Conservation (phyloP, 2,113 vertebrate genomes). For the Marmota monax region DNA sequence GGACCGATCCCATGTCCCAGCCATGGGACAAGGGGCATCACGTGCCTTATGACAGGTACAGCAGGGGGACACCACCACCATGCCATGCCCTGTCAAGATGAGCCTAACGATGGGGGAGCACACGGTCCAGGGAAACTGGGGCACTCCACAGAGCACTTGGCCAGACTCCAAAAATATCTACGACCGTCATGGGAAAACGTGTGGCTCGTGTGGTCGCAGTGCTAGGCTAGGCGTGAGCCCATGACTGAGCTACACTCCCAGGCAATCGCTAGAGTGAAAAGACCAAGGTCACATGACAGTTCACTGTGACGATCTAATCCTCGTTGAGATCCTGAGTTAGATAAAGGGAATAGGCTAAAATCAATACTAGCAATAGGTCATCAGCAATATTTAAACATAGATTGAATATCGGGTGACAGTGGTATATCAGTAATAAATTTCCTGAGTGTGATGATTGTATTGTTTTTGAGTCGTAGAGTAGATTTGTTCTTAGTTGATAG, state of each 20-base stretch:
- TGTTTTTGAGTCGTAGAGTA: background rate
- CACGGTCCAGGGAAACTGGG: too few relatives aligned
- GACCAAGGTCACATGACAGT: background rate
- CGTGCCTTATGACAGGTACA: rapidly evolving
- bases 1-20: background rate
- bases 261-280: background rate
- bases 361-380: too few relatives aligned
- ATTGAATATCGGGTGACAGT: background rate
- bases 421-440: background rate
- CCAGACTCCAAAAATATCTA: background rate
- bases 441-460: background rate
- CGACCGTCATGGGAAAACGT: rapidly evolving
- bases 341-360: background rate
- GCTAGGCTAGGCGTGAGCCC: too few relatives aligned
- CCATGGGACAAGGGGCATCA: too few relatives aligned
- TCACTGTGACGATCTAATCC: background rate
- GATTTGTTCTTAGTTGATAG: background rate
- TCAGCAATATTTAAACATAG: background rate
- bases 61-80: rapidly evolving
- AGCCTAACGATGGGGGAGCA: too few relatives aligned
- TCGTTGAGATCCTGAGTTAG: background rate
- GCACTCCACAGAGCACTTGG: background rate
- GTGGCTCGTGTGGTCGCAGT: too few relatives aligned
- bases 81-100: rapidly evolving
- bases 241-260: too few relatives aligned